These are phyloP conservation scores for Todus mexicanus DNA, from an alignment of 2,797 vertebrate genomes.

Conservation along the genomic window DNA sequence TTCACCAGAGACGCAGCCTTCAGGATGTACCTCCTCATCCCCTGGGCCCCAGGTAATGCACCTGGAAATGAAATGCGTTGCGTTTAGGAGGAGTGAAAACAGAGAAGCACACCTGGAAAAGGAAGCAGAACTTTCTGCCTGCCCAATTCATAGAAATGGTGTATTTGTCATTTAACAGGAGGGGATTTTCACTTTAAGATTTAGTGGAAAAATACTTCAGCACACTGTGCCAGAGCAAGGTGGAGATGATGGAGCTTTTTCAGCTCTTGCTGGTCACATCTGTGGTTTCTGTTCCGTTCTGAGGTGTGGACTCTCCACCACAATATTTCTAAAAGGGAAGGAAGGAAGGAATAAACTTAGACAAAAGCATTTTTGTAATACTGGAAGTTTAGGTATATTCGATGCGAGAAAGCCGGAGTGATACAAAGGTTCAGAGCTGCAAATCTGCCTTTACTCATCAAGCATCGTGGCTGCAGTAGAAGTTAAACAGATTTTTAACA, in stretches of 20 bases:
- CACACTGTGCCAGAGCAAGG: slow-evolving; percentile 68
- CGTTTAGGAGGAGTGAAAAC: neutral
- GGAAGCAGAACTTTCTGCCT: neutral
- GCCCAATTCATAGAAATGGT: neutral
- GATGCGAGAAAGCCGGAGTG: neutral
- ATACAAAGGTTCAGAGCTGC: neutral
- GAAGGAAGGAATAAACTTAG: neutral
- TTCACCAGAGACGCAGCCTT: neutral
- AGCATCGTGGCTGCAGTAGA: neutral
- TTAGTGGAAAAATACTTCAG: slow-evolving; percentile 58
- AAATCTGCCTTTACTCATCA: neutral
- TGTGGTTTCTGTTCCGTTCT: slow-evolving; percentile 72
- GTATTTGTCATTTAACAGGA: neutral
- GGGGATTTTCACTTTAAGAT: neutral
- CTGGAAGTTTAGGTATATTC: neutral
- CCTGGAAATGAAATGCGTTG: neutral
- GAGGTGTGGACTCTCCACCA: slow-evolving; percentile 59
- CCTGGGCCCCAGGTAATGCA: neutral
- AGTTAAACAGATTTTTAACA: neutral
- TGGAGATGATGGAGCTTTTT: slow-evolving; percentile 70
- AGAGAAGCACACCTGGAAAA: neutral
- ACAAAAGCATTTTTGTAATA: neutral
- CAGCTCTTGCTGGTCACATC: slow-evolving; percentile 68
- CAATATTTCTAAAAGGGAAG: neutral
- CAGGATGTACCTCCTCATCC: neutral